phyloP scores from a whole-genome alignment of 2,797 vertebrate species.

The Anabacerthia variegaticeps region DNA sequence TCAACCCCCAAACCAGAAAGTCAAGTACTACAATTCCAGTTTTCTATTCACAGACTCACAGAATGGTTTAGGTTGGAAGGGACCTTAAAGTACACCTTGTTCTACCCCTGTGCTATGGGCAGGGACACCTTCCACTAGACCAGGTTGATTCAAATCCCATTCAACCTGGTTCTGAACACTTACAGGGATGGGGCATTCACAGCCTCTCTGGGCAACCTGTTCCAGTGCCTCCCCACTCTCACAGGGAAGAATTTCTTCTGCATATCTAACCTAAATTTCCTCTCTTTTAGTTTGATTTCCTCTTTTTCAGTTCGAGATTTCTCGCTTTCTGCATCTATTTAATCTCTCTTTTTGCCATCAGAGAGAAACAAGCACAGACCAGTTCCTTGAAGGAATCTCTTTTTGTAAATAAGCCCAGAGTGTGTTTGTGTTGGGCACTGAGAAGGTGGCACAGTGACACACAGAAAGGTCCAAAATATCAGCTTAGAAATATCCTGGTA shows the following conservation, averaged over 20 bases:
- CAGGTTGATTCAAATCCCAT: rapidly evolving
- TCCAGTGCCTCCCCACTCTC: neutral
- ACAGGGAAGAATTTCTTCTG: neutral
- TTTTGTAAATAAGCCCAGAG: neutral
- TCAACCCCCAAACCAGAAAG: neutral
- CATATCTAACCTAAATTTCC: neutral
- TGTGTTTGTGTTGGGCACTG: neutral
- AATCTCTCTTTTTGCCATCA: neutral
- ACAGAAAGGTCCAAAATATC: neutral
- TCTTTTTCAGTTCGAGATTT: neutral
- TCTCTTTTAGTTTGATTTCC: neutral
- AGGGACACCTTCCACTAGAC: neutral
- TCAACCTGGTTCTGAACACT: neutral
- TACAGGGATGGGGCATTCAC: neutral
- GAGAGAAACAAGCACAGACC: neutral
- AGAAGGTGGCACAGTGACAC: neutral
- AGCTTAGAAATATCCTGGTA: neutral
- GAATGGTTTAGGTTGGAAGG: neutral
- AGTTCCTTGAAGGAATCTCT: neutral
- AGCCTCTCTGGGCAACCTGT: neutral
- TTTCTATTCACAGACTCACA: neutral
- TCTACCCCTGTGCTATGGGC: neutral
- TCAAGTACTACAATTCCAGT: neutral
- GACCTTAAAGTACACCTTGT: neutral
- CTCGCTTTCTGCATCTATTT: neutral